phyloP scores from a whole-genome alignment of 2,113 vertebrate species.

The Crypturellus undulatus region DNA sequence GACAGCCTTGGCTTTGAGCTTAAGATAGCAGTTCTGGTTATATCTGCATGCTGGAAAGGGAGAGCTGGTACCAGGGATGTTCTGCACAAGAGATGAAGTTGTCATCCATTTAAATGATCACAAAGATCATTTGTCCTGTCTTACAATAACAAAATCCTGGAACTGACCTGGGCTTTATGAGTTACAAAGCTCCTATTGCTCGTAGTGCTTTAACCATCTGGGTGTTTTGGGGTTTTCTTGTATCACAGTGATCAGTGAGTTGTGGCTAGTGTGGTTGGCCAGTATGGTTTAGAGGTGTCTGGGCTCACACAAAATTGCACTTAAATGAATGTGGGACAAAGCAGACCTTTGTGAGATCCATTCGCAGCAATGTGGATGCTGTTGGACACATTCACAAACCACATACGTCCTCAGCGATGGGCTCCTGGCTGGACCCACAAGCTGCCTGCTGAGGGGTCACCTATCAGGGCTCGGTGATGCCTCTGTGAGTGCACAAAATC shows the following conservation, averaged over 20 bases:
- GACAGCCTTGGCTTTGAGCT: neutral
- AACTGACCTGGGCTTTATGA: neutral
- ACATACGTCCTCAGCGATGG: neutral
- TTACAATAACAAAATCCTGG: neutral
- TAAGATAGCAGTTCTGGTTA: neutral
- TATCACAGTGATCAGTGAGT: neutral
- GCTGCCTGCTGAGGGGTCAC: neutral
- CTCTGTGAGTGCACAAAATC: neutral
- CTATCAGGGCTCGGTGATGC: neutral
- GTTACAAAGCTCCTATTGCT: neutral
- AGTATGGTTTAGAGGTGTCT: neutral
- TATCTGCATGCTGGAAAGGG: fast-evolving
- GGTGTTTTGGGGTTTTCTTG: neutral
- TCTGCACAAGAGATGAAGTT: neutral
- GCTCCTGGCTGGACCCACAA: neutral
- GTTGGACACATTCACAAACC: neutral
- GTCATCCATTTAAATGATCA: neutral
- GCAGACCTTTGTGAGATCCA: neutral
- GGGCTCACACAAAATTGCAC: neutral
- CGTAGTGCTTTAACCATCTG: neutral
- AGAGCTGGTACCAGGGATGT: neutral
- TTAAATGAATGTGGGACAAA: neutral
- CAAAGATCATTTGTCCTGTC: neutral
- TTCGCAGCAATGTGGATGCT: neutral
- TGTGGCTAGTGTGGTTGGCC: neutral